These are phyloP conservation scores for Trinorchestia longiramus DNA, from an alignment of 1,140 invertebrate genomes.

Conservation along the genomic window DNA sequence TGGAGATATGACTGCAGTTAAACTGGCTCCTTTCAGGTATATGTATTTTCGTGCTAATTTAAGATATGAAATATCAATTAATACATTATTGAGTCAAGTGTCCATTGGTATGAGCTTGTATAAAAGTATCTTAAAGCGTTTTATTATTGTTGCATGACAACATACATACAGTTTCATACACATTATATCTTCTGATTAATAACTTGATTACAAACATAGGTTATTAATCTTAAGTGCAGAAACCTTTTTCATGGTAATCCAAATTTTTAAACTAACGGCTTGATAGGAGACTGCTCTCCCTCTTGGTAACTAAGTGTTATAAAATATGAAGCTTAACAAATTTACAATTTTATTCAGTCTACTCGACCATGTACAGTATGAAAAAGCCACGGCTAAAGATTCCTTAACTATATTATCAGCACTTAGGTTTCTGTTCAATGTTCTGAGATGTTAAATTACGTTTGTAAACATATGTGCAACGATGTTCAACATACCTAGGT, in stretches of 20 bases:
- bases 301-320: not conserved
- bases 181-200: not conserved
- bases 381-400: not conserved
- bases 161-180: not conserved
- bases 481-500: no score
- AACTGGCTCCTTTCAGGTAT: not conserved
- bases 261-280: not conserved
- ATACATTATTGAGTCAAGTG: not conserved
- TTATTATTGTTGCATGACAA: not conserved
- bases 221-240: not conserved
- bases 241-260: not conserved
- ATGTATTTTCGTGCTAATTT: not conserved
- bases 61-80: not conserved
- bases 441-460: not conserved
- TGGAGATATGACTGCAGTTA: not conserved
- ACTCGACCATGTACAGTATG: not conserved
- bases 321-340: not conserved
- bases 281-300: not conserved
- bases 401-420: not conserved
- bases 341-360: not conserved
- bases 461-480: not conserved
- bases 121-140: not conserved
- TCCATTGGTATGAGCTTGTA: not conserved
- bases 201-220: not conserved
- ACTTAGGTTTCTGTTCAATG: not conserved